Conservation (phyloP, 2,113 vertebrate genomes). For the Mormyrus iriodes region DNA sequence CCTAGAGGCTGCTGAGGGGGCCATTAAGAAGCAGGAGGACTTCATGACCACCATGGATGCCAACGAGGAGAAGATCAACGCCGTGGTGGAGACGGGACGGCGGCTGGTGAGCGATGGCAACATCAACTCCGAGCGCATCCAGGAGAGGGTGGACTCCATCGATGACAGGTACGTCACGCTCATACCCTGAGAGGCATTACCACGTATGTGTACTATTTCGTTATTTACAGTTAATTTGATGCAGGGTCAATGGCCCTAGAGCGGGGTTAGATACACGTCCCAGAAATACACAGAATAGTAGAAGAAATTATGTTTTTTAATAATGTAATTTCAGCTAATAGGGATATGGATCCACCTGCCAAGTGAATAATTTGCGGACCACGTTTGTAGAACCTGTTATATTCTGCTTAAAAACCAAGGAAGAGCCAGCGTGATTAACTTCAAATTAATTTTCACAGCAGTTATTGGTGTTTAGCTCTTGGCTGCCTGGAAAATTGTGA, state of each 20-base stretch:
- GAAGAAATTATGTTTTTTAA: neutral
- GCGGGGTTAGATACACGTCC: neutral
- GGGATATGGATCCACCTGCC: neutral
- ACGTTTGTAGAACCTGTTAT: neutral
- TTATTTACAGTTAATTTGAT: no score
- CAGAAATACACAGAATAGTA: neutral
- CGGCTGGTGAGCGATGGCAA: constrained; percentile 89
- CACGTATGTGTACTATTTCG: neutral
- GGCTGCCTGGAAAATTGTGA: neutral
- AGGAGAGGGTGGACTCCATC: constrained; percentile 94
- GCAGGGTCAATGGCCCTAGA: neutral
- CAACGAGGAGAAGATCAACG: constrained; percentile 94
- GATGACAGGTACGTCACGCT: constrained; percentile 74
- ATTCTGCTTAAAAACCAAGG: neutral
- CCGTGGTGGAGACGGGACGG: constrained; percentile 85
- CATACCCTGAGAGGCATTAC: neutral
- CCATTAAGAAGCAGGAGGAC: constrained; percentile 97
- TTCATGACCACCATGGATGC: constrained; percentile 99
- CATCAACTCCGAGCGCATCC: constrained; percentile 87
- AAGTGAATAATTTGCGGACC: neutral
- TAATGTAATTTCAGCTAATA: neutral
- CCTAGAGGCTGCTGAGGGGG: constrained; percentile 88
- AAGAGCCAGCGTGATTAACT: neutral
- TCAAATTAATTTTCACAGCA: neutral
- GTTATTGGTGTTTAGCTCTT: neutral